Conservation (phyloP, 1,140 invertebrate genomes). For the Sycophaga agraensis region DNA sequence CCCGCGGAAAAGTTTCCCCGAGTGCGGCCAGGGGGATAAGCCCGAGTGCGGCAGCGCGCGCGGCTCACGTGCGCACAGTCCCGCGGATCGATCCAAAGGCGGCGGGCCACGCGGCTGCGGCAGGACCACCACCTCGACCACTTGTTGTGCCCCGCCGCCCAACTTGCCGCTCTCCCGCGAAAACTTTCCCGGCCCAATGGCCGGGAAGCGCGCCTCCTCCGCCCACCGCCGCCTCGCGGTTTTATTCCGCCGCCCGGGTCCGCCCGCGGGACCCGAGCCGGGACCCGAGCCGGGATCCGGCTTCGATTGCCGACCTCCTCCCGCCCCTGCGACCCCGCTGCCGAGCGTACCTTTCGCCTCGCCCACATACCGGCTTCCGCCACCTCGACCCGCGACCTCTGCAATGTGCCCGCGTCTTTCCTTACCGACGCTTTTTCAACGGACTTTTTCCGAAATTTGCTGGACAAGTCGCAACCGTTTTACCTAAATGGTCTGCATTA, state of each 20-base stretch:
- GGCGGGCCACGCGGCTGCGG: background rate
- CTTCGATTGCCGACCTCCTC: background rate
- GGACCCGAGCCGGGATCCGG: too few species aligned
- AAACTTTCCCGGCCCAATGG: background rate
- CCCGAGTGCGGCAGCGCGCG: background rate
- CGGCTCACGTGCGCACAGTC: background rate
- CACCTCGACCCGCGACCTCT: too few species aligned
- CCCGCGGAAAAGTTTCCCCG: constrained; percentile 53
- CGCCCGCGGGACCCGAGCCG: too few species aligned
- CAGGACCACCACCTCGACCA: constrained; percentile 17
- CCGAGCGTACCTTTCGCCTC: background rate
- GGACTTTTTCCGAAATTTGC: too few species aligned
- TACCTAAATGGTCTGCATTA: too few species aligned
- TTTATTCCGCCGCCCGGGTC: too few species aligned
- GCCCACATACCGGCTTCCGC: background rate
- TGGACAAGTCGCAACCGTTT: too few species aligned
- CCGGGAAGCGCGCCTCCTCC: too few species aligned
- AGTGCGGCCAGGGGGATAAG: constrained; percentile 36
- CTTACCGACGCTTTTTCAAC: too few species aligned
- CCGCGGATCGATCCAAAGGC: background rate
- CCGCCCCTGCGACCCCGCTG: background rate
- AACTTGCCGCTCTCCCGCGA: background rate
- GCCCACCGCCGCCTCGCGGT: too few species aligned
- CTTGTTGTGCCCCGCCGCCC: constrained; percentile 16
- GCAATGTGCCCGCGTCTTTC: too few species aligned